Percentiles rank a stretch among this genome's conserved stretches.
Conservation (phyloP, 2,888 invertebrate species). For the Rotaria macrura region DNA sequence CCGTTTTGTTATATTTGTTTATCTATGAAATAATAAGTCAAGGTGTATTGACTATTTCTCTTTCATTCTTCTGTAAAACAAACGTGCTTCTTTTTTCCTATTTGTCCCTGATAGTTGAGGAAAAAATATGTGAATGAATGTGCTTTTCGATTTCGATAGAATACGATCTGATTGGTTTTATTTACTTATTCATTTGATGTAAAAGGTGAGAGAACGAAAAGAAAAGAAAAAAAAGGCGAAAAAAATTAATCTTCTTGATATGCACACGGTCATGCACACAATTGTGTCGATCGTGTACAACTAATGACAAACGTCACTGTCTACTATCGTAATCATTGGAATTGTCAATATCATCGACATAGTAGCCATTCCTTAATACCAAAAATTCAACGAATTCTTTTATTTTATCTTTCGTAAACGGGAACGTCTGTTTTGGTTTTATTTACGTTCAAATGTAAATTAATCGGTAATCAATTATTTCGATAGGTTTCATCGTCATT, state of each 20-base stretch:
- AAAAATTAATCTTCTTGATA: not conserved
- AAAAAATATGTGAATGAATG: not conserved
- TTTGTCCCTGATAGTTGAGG: not conserved
- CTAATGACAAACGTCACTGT: not conserved
- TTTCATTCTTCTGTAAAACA: not conserved
- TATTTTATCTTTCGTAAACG: not conserved
- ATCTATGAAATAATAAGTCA: not conserved
- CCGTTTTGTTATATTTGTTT: not conserved
- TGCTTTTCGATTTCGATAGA: not conserved
- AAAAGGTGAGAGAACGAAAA: not conserved
- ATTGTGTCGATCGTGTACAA: not conserved
- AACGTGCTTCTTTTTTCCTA: not conserved
- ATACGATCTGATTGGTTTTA: not conserved
- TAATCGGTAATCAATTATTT: not conserved
- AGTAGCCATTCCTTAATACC: not conserved
- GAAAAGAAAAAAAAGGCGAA: not conserved
- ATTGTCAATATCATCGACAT: not conserved
- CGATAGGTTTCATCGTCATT: not conserved
- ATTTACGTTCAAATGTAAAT: not conserved
- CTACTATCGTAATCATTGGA: not conserved
- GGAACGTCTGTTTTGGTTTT: too few species aligned
- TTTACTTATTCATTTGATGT: not conserved
- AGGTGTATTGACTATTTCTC: not conserved
- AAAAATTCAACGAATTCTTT: not conserved
- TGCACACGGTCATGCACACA: not conserved